These are phyloP conservation scores for Chromobotia macracanthus DNA, from an alignment of 2,797 vertebrate species.

Conservation along the genomic window DNA sequence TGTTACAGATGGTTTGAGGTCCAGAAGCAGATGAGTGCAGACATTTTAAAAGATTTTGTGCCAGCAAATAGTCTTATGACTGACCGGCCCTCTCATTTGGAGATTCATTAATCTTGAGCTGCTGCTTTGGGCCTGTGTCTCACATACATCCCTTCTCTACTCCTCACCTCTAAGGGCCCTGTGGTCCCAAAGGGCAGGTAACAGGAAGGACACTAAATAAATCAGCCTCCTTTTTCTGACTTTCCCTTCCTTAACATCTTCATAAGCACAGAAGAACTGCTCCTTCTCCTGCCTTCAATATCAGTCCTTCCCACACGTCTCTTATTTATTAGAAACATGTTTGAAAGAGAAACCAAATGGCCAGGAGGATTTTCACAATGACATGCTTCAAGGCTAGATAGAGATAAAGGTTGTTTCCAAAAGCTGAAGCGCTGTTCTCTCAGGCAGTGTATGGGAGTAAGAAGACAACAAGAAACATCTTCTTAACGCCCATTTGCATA, in stretches of 20 bases:
- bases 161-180: conserved; percentile 11
- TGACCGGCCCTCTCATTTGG: conserved; percentile 14
- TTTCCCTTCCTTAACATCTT: conserved; percentile 10
- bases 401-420: not conserved
- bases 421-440: not conserved
- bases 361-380: conserved; percentile 37
- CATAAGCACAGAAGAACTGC: conserved; percentile 9
- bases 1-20: conserved; percentile 44
- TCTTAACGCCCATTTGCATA: not conserved
- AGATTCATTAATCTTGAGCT: conserved; percentile 40
- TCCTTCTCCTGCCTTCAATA: not conserved
- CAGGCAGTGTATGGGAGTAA: not conserved
- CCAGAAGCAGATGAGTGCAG: conserved; percentile 25
- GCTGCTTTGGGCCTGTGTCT: conserved; percentile 24
- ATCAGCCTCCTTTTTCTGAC: conserved; percentile 3
- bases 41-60: conserved; percentile 35
- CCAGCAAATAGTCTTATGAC: conserved; percentile 29
- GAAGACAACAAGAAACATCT: not conserved
- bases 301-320: conserved; percentile 27
- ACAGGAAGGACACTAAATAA: conserved; percentile 42
- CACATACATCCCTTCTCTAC: not conserved
- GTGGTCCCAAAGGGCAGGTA: conserved; percentile 12
- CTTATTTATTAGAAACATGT: conserved; percentile 39
- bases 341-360: conserved; percentile 32
- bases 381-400: conserved; percentile 14